phyloP scores from a whole-genome alignment of 2,797 vertebrate genomes.

The Darevskia mixta region DNA sequence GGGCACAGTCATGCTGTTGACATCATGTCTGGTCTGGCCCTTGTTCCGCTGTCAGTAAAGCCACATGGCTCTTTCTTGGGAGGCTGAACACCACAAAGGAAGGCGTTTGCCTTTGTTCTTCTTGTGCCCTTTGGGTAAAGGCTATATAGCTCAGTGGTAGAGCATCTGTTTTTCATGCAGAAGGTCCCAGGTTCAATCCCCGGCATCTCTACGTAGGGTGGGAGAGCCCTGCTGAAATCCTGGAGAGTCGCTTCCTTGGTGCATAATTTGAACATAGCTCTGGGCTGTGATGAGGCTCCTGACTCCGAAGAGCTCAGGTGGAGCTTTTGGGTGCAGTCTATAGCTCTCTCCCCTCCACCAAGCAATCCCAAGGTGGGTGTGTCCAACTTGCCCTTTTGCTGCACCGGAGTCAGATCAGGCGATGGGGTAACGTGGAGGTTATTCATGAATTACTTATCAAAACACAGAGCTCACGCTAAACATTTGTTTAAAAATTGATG shows the following conservation, averaged over 20 bases:
- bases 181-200: no score
- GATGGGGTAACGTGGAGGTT: constrained; percentile 63
- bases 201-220: no score
- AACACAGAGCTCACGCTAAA: constrained; percentile 65
- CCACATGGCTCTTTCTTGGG: background rate
- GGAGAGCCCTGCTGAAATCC: no score
- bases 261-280: no score
- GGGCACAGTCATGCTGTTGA: background rate
- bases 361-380: background rate
- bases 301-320: background rate
- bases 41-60: background rate
- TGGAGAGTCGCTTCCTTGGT: no score
- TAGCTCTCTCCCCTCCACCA: background rate
- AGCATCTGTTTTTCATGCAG: no score
- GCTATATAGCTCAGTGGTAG: no score
- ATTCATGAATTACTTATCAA: constrained; percentile 69
- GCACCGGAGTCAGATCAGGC: constrained; percentile 7
- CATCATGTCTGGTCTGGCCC: background rate
- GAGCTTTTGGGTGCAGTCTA: background rate
- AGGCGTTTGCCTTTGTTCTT: no score
- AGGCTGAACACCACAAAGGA: background rate
- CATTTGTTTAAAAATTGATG: constrained; percentile 84
- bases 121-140: no score
- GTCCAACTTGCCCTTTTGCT: background rate
- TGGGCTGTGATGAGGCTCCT: background rate